Percentiles rank a stretch among this genome's conserved stretches.
Conservation (phyloP, 2,888 invertebrate genomes). For the Clunio marinus region DNA sequence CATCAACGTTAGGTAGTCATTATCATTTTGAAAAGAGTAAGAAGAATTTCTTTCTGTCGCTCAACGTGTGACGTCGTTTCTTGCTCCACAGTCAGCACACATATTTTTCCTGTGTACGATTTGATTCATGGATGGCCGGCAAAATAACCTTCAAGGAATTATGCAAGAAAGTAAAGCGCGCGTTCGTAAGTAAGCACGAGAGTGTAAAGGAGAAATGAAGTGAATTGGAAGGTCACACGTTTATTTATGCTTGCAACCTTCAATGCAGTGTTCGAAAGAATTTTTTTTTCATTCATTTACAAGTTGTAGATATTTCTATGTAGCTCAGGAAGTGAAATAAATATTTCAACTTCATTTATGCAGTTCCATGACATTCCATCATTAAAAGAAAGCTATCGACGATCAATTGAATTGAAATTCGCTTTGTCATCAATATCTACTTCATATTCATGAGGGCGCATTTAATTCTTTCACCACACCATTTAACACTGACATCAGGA, state of each 20-base stretch:
- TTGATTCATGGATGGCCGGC: conserved; percentile 27
- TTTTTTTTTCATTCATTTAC: too few relatives aligned
- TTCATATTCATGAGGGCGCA: background rate
- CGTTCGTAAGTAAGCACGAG: too few relatives aligned
- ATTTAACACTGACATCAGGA: background rate
- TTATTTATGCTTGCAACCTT: too few relatives aligned
- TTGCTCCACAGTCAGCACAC: background rate
- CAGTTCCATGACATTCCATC: too few relatives aligned
- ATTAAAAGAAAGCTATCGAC: too few relatives aligned
- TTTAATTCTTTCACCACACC: background rate
- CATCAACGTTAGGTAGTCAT: conserved; percentile 20
- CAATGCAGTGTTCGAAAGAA: too few relatives aligned
- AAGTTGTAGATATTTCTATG: too few relatives aligned
- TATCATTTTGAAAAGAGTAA: conserved; percentile 11
- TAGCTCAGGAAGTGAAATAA: too few relatives aligned
- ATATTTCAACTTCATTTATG: too few relatives aligned
- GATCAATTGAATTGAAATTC: too few relatives aligned
- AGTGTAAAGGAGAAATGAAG: background rate
- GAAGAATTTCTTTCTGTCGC: background rate
- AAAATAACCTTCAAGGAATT: conserved; percentile 27
- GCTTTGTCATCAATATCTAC: too few relatives aligned
- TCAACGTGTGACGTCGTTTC: background rate
- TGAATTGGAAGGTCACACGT: background rate
- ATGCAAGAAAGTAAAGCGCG: conserved; percentile 9
- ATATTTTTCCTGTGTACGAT: background rate